Base-by-base conservation (phyloP, 1,140 invertebrate genomes). In the Mactra quadrangularis region DNA sequence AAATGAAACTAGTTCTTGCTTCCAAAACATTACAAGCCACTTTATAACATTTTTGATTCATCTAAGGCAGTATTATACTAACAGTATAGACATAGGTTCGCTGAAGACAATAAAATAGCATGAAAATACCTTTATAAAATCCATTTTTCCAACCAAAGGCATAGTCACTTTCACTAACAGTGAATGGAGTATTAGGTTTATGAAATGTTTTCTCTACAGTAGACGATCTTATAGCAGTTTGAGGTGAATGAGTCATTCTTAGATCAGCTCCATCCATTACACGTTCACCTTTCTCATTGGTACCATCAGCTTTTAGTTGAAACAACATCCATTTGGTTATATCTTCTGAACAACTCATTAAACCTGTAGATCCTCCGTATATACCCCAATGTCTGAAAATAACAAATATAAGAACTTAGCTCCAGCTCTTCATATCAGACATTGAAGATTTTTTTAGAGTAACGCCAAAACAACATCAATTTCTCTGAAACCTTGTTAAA, bases 251-350 rank as follows among this genome's bases (percentile, higher is more conserved):
- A 17, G 75, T 78, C 27, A 45, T 22, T 13, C 31, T 25, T 27
- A 86, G 35, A 31, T 59, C 75, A n/a, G 3, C 22, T 19, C 31
- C 0, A 0, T 17, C 27, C 35, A 85, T 59, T 2, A 85, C 68
- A 4, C 19, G n/a, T n/a, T 55, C 60, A 17, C 77, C 77, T 17
- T 60, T 35, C 50, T 82, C 45, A 38, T 75, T 82, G 35, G 47
- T 57, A 22, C 84, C 84, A 9, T 47, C 71, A 6, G 38, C 50
- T 19, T 52, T 66, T 33, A 85, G 33, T 17, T 82, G 78, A 29
- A 85, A 72, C 9, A 74, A n/a, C 77, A 85, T 82, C 84, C 84
- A 85, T 41, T 82, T 75, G 27, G 84, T 52, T 52, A 85, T 82
- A 59, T 85, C 84, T 27, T 3, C 22, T 6, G 84, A 79, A 17